Percentiles rank a stretch among this genome's conserved stretches.
These are phyloP conservation scores for Vannuccia rotundouncinata DNA, from an alignment of 2,888 invertebrate species.

Conservation along the genomic window DNA sequence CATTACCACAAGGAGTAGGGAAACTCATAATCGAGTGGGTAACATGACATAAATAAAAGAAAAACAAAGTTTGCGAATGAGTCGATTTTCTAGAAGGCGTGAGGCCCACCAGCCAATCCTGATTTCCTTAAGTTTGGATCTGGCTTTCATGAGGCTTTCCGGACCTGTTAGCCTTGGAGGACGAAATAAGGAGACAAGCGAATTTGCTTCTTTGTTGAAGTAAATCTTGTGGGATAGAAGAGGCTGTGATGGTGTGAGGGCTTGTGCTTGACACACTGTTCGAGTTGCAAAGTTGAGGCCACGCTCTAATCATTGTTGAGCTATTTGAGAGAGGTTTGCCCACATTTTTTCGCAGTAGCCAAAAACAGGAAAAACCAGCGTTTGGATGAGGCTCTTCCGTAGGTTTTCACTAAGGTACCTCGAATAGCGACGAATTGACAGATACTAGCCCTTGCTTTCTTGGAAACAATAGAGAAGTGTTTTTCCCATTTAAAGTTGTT, in stretches of 20 bases:
- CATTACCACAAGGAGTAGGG: conserved; percentile 21
- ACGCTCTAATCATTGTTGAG: conserved; percentile 5
- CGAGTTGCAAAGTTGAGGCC: conserved; percentile 8
- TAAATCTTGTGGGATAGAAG: conserved; percentile 21
- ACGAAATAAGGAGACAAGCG: conserved; percentile 7
- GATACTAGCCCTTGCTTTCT: conserved; percentile 1
- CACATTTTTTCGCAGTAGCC: not conserved
- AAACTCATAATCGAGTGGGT: conserved; percentile 22
- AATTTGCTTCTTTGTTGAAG: conserved; percentile 11
- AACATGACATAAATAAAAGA: conserved; percentile 20
- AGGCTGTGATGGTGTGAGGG: not conserved
- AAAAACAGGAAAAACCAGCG: conserved; percentile 8
- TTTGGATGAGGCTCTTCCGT: conserved; percentile 21
- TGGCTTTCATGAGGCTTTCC: conserved; percentile 6
- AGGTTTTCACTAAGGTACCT: conserved; percentile 11
- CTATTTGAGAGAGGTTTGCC: not conserved
- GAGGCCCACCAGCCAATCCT: conserved; percentile 20
- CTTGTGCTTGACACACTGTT: conserved; percentile 14
- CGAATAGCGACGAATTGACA: not conserved
- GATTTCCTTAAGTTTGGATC: conserved; percentile 19
- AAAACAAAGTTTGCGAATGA: conserved; percentile 11
- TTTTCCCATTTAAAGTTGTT: conserved; percentile 17
- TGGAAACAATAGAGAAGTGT: conserved; percentile 13
- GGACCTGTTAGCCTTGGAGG: conserved; percentile 14
- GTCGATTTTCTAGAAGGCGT: not conserved